Conservation (phyloP, 2,888 invertebrate species). For the Desoria tigrina region DNA sequence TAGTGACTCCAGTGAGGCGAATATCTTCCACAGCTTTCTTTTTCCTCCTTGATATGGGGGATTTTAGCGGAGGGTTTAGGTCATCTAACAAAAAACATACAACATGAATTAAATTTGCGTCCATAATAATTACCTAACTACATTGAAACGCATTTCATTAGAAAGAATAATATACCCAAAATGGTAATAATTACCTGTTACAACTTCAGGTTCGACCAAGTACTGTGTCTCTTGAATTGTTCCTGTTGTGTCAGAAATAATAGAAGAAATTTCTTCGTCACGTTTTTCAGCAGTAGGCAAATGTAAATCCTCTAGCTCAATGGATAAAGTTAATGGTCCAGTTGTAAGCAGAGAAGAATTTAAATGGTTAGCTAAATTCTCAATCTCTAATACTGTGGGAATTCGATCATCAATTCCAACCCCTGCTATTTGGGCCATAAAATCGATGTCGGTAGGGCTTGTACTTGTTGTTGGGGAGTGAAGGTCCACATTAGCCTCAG, state of each 20-base stretch:
- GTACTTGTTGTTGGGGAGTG: background rate
- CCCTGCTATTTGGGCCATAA: background rate
- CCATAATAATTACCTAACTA: background rate
- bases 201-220: no score
- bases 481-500: background rate
- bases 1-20: slow-evolving; percentile 39
- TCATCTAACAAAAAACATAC: background rate
- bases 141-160: no score
- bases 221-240: background rate
- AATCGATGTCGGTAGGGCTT: background rate
- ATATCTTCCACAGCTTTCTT: slow-evolving; percentile 17
- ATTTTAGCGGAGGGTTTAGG: background rate
- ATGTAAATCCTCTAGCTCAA: slow-evolving; percentile 16
- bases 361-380: slow-evolving; percentile 46
- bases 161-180: no score
- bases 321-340: background rate
- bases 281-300: background rate
- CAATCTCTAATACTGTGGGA: slow-evolving; percentile 46
- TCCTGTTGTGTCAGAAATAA: background rate
- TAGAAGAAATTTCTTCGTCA: background rate
- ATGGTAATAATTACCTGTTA: no score
- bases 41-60: background rate
- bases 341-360: slow-evolving; percentile 43
- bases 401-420: slow-evolving; percentile 26
- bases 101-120: background rate